Base-by-base conservation (phyloP, 2,888 invertebrate genomes). In the Diplolepis rosae region DNA sequence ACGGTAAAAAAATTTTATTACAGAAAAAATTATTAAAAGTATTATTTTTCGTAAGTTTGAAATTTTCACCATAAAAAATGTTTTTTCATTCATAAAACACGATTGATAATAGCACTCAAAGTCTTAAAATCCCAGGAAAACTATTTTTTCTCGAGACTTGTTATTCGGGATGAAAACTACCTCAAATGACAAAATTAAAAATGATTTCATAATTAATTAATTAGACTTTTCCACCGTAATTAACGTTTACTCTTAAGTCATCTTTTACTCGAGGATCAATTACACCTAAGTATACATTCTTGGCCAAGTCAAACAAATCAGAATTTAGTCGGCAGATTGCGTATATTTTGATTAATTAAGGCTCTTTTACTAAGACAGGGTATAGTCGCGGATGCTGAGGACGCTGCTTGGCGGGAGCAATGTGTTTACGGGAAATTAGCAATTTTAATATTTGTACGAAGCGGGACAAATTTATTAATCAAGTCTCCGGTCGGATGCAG, bases 381-480 rank as follows among this genome's bases (percentile, higher is more conserved):
- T 24, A 45, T 18, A 45, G 32, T 22, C 13, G 54, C 48, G 61
- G 30, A 35, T 24, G 45, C 30, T 32, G 30, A 50, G 71, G 56
- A 52, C 42, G 51, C 61, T 22, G 18, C 45, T 27, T 52, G 13
- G 65, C 28, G 65, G 66, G 68, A 69, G 69, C 71, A 73, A 67
- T 77, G 72, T 80, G 77, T 83, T 84, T 83, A 80, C 80, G 70
- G 11, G 67, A 78, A 79, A 85, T 84, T 82, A 82, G 83, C 83
- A 85, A 84, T 83, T 84, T 83, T 83, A 81, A 84, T 83, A 80
- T 82, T 81, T 80, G 73, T 69, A 74, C 70, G 65, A 69, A 76
- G 77, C 77, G 77, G 77, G 76, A 79, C 79, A 79, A 81, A 82
- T 81, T 83, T 83, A 83, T 83, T 83, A 84, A 85, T 84, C 81